These are phyloP conservation scores for Hylaea fasciaria DNA, from an alignment of 2,888 invertebrate genomes.

Conservation along the genomic window DNA sequence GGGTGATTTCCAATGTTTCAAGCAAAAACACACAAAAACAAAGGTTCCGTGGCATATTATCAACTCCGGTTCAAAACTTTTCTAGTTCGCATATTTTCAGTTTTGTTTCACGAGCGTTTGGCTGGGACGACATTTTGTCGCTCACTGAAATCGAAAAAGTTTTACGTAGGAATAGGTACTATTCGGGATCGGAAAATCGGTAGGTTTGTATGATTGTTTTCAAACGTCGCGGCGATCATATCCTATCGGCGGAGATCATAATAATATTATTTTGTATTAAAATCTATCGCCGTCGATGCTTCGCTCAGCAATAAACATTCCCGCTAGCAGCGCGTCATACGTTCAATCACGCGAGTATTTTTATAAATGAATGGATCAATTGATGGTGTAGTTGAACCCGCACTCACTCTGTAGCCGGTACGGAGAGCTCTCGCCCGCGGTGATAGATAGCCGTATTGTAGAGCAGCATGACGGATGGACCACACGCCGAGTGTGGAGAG, in stretches of 20 bases:
- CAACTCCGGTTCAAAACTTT: constrained; percentile 10
- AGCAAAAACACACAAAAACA: background rate
- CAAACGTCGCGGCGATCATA: no score
- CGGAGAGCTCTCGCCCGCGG: constrained; percentile 1
- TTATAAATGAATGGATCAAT: constrained; percentile 21
- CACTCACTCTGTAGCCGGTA: background rate
- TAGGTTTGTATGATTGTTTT: no score
- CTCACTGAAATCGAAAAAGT: no score
- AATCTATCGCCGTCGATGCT: background rate
- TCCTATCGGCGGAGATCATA: no score
- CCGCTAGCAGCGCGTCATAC: constrained; percentile 13
- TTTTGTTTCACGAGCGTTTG: background rate
- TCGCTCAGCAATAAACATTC: constrained; percentile 12
- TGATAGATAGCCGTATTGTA: background rate
- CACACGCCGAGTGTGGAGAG: background rate
- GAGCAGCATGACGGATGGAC: background rate
- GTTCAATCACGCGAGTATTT: constrained; percentile 25
- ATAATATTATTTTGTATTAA: no score
- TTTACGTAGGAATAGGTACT: background rate
- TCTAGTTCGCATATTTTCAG: background rate
- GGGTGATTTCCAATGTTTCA: background rate
- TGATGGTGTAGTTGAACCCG: constrained; percentile 12
- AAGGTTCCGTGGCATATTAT: background rate
- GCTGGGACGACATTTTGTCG: background rate
- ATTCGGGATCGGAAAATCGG: background rate